Percentiles rank a stretch among this genome's conserved stretches.
Evolutionary conservation across 2,113 vertebrate genomes (phyloP).

Genomic region (Trematocara macrostoma): DNA sequence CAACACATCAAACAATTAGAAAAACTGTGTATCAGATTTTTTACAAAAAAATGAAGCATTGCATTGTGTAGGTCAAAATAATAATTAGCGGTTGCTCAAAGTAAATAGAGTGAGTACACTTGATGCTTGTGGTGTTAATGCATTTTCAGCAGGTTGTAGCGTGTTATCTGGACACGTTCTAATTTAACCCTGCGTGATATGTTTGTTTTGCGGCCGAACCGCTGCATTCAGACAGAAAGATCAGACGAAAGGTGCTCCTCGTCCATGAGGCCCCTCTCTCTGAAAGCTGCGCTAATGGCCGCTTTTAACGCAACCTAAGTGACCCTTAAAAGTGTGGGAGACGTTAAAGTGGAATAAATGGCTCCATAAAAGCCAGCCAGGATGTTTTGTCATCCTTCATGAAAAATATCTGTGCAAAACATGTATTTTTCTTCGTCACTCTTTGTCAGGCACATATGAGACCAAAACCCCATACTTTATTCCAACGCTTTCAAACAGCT

Average conservation of each 20-base stretch:
- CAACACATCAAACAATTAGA: neutral
- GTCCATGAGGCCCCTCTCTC: conserved; percentile 27
- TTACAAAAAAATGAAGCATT: neutral
- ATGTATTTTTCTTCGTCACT: conserved; percentile 51
- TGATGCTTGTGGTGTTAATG: conserved; percentile 16
- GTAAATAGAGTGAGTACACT: neutral
- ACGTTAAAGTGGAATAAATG: conserved; percentile 66
- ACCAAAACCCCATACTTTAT: conserved; percentile 22
- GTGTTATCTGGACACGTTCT: conserved; percentile 28
- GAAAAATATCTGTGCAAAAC: conserved; percentile 25
- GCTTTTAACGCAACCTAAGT: conserved; percentile 50
- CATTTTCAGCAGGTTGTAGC: conserved; percentile 10
- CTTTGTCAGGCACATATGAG: conserved; percentile 34
- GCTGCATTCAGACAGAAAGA: conserved; percentile 1
- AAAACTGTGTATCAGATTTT: neutral
- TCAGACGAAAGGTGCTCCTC: conserved; percentile 13
- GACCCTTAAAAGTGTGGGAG: conserved; percentile 56
- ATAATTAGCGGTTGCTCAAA: conserved; percentile 13
- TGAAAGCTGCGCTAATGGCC: conserved; percentile 56
- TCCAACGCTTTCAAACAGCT: conserved; percentile 25
- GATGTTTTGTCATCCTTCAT: conserved; percentile 41
- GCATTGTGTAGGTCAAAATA: neutral
- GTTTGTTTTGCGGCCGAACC: conserved; percentile 40
- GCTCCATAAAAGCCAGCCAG: conserved; percentile 56
- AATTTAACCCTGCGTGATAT: conserved; percentile 39